phyloP scores from a whole-genome alignment of 2,797 vertebrate genomes.

The Chromobotia macracanthus region DNA sequence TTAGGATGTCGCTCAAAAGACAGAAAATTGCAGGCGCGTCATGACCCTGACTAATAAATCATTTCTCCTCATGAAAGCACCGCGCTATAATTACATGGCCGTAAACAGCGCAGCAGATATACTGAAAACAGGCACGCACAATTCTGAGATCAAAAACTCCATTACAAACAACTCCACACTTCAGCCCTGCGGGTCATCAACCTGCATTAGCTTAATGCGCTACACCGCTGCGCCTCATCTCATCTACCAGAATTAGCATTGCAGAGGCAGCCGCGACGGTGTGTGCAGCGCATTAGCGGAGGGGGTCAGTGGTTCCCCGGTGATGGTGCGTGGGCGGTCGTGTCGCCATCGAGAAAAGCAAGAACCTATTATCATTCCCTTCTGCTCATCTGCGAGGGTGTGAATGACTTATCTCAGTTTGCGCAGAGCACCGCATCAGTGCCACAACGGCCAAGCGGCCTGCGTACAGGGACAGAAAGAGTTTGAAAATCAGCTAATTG shows the following conservation, averaged over 20 bases:
- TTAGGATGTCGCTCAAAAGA: slow-evolving; percentile 16
- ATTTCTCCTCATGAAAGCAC: slow-evolving; percentile 65
- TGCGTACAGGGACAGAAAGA: background rate
- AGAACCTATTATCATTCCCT: slow-evolving; percentile 57
- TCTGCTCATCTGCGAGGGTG: slow-evolving; percentile 21
- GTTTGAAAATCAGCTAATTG: slow-evolving; percentile 24
- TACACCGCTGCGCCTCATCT: slow-evolving; percentile 48
- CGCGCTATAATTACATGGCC: slow-evolving; percentile 67
- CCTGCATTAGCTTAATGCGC: slow-evolving; percentile 63
- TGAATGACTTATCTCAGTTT: slow-evolving; percentile 52
- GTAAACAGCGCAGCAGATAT: slow-evolving; percentile 38
- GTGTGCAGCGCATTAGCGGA: slow-evolving; percentile 2
- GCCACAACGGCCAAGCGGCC: background rate
- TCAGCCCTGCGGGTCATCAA: slow-evolving; percentile 54
- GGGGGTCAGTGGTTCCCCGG: slow-evolving; percentile 43
- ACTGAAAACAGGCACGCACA: slow-evolving; percentile 28
- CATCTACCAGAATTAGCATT: slow-evolving; percentile 57
- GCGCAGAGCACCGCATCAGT: slow-evolving; percentile 10
- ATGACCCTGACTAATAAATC: slow-evolving; percentile 79
- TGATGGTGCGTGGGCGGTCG: slow-evolving; percentile 20
- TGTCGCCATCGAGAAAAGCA: slow-evolving; percentile 29
- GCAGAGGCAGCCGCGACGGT: slow-evolving; percentile 6
- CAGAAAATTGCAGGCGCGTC: slow-evolving; percentile 69
- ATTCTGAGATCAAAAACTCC: slow-evolving; percentile 49
- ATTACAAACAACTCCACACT: slow-evolving; percentile 51